A percentile compares a stretch with the other conserved stretches of the same genome.
These are phyloP conservation scores for Rousettus leschenaultii DNA, from an alignment of 2,113 vertebrate species.

Conservation along the genomic window DNA sequence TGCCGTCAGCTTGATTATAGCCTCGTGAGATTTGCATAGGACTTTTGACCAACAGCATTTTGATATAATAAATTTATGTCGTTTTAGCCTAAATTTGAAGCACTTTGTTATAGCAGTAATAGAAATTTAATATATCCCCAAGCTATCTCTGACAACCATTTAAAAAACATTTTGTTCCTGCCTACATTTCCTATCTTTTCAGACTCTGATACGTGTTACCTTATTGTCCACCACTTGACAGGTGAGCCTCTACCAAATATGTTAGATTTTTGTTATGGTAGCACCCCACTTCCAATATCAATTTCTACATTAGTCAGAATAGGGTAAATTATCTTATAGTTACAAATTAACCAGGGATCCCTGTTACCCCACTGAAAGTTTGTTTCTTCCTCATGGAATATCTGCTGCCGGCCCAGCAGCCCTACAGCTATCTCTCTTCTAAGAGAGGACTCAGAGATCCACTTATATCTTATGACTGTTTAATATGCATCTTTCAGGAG, in stretches of 20 bases:
- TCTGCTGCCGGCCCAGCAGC: background rate
- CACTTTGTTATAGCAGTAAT: background rate
- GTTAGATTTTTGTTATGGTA: background rate
- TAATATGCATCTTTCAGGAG: background rate
- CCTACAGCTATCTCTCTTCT: background rate
- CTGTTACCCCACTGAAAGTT: background rate
- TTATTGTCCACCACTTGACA: background rate
- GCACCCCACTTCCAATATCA: background rate
- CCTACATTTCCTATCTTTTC: background rate
- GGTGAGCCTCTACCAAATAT: background rate
- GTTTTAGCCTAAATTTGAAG: background rate
- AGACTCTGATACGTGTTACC: background rate
- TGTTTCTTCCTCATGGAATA: slow-evolving; percentile 8
- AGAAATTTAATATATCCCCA: background rate
- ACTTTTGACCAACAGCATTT: background rate
- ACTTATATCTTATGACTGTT: background rate
- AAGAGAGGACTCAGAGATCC: background rate
- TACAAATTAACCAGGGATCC: background rate
- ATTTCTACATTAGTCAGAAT: background rate
- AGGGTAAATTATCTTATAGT: background rate
- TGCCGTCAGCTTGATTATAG: background rate
- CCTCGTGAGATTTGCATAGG: background rate
- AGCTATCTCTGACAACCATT: background rate
- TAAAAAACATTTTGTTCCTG: background rate
- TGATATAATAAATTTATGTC: background rate